A percentile compares a stretch with the other conserved stretches of the same genome.
phyloP scores from a whole-genome alignment of 2,113 vertebrate species.

The Microtus richardsoni region DNA sequence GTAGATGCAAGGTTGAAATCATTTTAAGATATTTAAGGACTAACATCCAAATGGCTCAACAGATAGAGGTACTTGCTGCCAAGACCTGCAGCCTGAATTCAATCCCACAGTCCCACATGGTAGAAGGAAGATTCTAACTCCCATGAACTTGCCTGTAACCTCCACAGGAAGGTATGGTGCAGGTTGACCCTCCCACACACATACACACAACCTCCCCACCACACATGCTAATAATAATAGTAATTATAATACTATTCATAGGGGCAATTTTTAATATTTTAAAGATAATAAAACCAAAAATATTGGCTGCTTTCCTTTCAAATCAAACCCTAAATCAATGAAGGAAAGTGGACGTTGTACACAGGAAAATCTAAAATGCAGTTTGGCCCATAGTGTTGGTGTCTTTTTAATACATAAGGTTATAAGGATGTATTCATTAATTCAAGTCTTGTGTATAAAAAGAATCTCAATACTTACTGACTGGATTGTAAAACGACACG shows the following conservation, averaged over 20 bases:
- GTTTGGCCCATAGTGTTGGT: not conserved
- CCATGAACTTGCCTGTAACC: no score
- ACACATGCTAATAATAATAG: not conserved
- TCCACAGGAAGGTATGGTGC: not conserved
- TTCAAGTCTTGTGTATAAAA: constrained; percentile 32
- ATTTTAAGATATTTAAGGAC: not conserved
- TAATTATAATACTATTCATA: not conserved
- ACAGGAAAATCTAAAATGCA: not conserved
- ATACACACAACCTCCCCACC: not conserved
- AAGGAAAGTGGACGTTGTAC: not conserved
- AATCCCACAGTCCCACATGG: no score
- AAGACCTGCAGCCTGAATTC: not conserved
- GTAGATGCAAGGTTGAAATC: accelerated
- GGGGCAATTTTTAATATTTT: not conserved
- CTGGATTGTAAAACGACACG: not conserved
- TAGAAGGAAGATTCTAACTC: not conserved
- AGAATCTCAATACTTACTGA: not conserved
- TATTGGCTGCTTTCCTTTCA: not conserved
- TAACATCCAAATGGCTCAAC: not conserved
- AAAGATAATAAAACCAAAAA: not conserved
- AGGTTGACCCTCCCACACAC: not conserved
- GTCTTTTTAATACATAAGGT: not conserved
- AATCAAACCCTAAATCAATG: not conserved
- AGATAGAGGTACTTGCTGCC: not conserved
- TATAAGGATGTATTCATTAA: not conserved